Evolutionary conservation across 1,140 invertebrate species (phyloP), one percentile per base, ranked within the genome.

Genomic region (Octopus sinensis): DNA sequence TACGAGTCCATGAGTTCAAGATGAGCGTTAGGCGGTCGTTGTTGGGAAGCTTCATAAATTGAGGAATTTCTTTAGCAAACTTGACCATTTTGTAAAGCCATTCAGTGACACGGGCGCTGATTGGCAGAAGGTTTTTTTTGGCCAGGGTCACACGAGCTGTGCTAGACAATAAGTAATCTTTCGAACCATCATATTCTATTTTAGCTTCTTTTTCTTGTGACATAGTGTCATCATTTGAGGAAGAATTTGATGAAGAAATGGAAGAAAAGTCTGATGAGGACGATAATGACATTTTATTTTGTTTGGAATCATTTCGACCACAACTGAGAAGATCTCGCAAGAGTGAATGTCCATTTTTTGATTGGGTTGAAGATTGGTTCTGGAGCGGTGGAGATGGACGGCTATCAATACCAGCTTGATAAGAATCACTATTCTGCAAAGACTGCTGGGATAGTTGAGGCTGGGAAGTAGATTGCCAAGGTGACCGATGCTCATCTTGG

Each of bases 61-160:
- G 87, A 53, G 88, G 88, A 83, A 89, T 87, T 51, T 88, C 87
- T 81, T 88, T 87, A 12, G 88, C 86, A 84, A 90, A 90, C 68
- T 87, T 86, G 43, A 89, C 87, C n/a, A 88, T 86, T 84, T 89
- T 89, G n/a, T 88, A 85, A 30, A 90, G 83, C 88, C 89, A 89
- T 84, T 90, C 88, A 9, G 88, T 88, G n/a, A 90, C 89, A 6
- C 89, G 82, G n/a, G 89, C 88, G 52, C 85, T 85, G 53, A 90
- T 88, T 4, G 90, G 90, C 17, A 88, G 85, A 83, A 90, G 83
- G 84, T 89, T 90, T 84, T 90, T 90, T 85, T 90, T 90, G 73
- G 90, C 90, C 51, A 90, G 85, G 52, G 87, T 88, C 6, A 89
- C 88, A 13, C 84, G 80, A 12, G 88, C 87, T 71, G 81, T 86